A percentile compares a stretch with the other conserved stretches of the same genome.
phyloP scores from a whole-genome alignment of 2,888 invertebrate genomes.

The Athalia circularis region DNA sequence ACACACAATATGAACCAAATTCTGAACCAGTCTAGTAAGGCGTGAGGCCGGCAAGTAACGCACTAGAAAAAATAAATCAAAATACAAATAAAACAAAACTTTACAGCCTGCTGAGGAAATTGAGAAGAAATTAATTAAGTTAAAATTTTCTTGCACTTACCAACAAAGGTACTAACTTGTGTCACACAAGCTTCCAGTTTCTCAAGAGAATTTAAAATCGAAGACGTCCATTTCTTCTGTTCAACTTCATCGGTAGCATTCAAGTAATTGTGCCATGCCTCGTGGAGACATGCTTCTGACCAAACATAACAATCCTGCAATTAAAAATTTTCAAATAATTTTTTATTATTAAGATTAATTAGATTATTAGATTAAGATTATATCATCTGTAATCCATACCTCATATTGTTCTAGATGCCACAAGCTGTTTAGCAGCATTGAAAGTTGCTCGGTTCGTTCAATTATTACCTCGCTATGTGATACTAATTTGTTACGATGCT shows the following conservation, averaged over 20 bases:
- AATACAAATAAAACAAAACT: slow-evolving; percentile 20
- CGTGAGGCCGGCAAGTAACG: slow-evolving; percentile 77
- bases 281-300: slow-evolving; percentile 86
- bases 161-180: slow-evolving; percentile 76
- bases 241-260: slow-evolving; percentile 72
- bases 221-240: slow-evolving; percentile 74
- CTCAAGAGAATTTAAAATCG: slow-evolving; percentile 74
- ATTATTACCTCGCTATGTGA: slow-evolving; percentile 61
- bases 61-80: slow-evolving; percentile 57
- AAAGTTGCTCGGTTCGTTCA: slow-evolving; percentile 75
- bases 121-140: not conserved
- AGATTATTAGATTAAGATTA: too few relatives aligned
- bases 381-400: slow-evolving; percentile 55
- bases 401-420: slow-evolving; percentile 78
- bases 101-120: slow-evolving; percentile 29
- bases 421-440: slow-evolving; percentile 80
- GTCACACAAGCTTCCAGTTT: slow-evolving; percentile 76
- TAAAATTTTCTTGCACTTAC: slow-evolving; percentile 65
- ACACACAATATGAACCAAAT: slow-evolving; percentile 84
- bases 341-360: too few relatives aligned
- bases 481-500: slow-evolving; percentile 65
- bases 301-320: slow-evolving; percentile 83
- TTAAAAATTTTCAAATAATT: slow-evolving; percentile 8
- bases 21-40: slow-evolving; percentile 82
- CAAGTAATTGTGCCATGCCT: slow-evolving; percentile 82